A percentile compares a stretch with the other conserved stretches of the same genome.
phyloP scores from a whole-genome alignment of 92 coral and sea anemone species.

The Zoanthus gigantus region DNA sequence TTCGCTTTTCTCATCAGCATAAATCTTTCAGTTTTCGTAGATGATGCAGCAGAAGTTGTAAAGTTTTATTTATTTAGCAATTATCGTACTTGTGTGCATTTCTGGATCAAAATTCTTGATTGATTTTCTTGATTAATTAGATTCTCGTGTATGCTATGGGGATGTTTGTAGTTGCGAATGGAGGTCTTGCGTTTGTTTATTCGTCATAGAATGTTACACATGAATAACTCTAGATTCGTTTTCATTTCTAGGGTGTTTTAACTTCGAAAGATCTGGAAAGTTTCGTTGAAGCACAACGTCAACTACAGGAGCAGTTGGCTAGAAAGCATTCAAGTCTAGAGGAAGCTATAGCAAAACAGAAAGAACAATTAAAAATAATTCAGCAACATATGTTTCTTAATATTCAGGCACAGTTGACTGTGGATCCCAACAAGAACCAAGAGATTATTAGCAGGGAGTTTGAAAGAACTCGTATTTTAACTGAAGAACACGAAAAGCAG shows the following conservation, averaged over 20 bases:
- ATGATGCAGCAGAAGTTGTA: not conserved
- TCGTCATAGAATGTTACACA: not conserved
- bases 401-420: conserved; percentile 87
- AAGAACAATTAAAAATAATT: conserved; percentile 78
- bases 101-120: not conserved
- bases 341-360: conserved; percentile 79
- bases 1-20: not conserved
- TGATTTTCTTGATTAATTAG: not conserved
- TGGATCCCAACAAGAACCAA: conserved; percentile 76
- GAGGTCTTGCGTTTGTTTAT: not conserved
- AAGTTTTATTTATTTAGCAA: not conserved
- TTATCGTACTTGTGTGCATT: not conserved
- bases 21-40: not conserved
- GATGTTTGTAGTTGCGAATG: not conserved
- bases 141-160: not conserved
- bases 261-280: conserved; percentile 74
- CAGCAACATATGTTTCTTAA: conserved; percentile 94
- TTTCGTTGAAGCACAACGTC: conserved; percentile 87
- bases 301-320: conserved; percentile 85
- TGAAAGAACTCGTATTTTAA: conserved; percentile 66
- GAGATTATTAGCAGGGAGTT: conserved; percentile 71
- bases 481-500: conserved; percentile 78
- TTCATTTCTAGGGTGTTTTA: conserved; percentile 64
- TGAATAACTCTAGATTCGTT: not conserved
- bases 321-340: conserved; percentile 79